Evolutionary conservation across 2,113 vertebrate species (phyloP).

Genomic region (Paratilapia polleni): DNA sequence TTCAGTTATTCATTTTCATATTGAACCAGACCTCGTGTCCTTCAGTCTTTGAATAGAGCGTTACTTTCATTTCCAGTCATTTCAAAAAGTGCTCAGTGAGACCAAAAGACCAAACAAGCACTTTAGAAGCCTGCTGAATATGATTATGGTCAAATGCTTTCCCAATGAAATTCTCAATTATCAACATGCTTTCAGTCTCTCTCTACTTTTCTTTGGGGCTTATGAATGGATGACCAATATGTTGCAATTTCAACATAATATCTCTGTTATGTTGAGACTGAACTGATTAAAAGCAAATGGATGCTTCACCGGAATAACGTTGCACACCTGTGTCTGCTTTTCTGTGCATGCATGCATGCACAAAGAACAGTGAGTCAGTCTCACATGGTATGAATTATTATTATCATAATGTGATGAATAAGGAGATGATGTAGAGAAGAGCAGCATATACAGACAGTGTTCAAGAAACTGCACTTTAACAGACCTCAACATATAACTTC

Average conservation of each 20-base stretch:
- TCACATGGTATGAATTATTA: too few relatives aligned
- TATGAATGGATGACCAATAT: neutral
- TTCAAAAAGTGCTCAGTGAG: neutral
- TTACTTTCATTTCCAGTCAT: neutral
- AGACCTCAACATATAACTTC: too few relatives aligned
- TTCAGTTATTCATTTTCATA: neutral
- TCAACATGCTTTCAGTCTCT: neutral
- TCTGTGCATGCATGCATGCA: too few relatives aligned
- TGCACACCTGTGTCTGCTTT: neutral
- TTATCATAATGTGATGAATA: too few relatives aligned
- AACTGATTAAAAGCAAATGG: slow-evolving; percentile 16
- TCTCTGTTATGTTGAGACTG: neutral
- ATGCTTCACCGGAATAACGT: slow-evolving; percentile 1
- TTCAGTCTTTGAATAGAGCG: neutral
- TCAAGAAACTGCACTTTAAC: too few relatives aligned
- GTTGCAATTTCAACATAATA: neutral
- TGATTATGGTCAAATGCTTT: neutral
- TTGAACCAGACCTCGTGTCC: neutral
- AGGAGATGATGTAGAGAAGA: too few relatives aligned
- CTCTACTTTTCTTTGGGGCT: too few relatives aligned
- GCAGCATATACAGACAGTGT: neutral
- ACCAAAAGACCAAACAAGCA: neutral
- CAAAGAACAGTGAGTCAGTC: too few relatives aligned
- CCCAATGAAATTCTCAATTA: neutral
- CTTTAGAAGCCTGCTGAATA: neutral